These are phyloP conservation scores for Drosophila subsilvestris DNA, from an alignment of 2,888 invertebrate genomes.

Conservation along the genomic window DNA sequence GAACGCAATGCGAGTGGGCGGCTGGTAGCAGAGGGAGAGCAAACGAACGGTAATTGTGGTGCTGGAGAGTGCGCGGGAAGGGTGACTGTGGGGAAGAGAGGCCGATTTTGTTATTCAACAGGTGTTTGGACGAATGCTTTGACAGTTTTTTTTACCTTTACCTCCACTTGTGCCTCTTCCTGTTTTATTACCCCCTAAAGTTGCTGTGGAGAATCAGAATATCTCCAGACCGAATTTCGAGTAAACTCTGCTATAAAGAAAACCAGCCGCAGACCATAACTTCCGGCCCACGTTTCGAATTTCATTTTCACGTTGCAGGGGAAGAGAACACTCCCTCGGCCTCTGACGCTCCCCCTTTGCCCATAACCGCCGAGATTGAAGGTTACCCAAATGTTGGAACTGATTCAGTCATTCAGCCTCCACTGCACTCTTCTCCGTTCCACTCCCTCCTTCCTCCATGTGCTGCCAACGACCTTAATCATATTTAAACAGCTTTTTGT, in stretches of 20 bases:
- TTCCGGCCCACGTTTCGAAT: slow-evolving; percentile 50
- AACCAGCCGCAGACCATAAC: slow-evolving; percentile 28
- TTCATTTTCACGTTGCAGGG: slow-evolving; percentile 21
- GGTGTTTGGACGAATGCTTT: slow-evolving; percentile 19
- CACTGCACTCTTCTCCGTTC: slow-evolving; percentile 13
- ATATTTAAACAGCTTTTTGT: slow-evolving; percentile 44
- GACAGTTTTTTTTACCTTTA: slow-evolving; percentile 4
- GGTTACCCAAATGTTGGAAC: slow-evolving; percentile 38
- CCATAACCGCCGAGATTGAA: slow-evolving; percentile 18
- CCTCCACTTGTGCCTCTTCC: neutral
- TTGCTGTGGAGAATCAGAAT: neutral
- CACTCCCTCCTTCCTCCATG: slow-evolving; percentile 22
- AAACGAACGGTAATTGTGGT: slow-evolving; percentile 24
- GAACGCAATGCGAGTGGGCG: slow-evolving; percentile 22
- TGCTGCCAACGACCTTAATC: slow-evolving; percentile 58
- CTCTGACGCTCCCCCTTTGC: neutral
- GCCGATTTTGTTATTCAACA: slow-evolving; percentile 34
- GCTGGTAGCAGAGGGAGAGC: neutral
- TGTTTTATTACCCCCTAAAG: slow-evolving; percentile 4
- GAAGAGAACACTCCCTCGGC: slow-evolving; percentile 18
- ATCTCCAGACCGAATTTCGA: neutral
- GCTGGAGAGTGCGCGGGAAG: slow-evolving; percentile 3
- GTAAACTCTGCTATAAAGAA: slow-evolving; percentile 3
- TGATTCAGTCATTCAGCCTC: slow-evolving; percentile 33
- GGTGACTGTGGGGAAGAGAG: neutral